Percentiles rank a stretch among this genome's conserved stretches.
Conservation (phyloP, 2,797 vertebrate species). For the Sebastes trivittatus region DNA sequence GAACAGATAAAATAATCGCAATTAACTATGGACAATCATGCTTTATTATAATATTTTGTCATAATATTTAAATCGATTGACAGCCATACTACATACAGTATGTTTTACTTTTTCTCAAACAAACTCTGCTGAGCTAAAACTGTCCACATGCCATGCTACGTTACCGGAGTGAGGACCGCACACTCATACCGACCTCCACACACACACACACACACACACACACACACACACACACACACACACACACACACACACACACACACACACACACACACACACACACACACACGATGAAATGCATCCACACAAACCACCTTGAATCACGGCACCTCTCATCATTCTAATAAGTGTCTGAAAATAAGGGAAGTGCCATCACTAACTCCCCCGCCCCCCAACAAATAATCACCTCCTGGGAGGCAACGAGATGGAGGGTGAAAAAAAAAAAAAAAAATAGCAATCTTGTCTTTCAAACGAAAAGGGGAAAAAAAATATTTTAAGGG, state of each 20-base stretch:
- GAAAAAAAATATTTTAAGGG: constrained; percentile 96
- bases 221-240: constrained; percentile 12
- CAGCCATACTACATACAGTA: fast-evolving
- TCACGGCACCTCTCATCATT: constrained; percentile 57
- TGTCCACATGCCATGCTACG: background rate
- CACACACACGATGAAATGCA: constrained; percentile 4
- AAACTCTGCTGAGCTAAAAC: background rate
- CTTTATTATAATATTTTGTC: too few species aligned
- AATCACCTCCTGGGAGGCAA: constrained; percentile 79
- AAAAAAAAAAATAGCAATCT: constrained; percentile 91
- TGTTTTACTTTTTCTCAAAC: background rate
- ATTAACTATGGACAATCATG: too few species aligned
- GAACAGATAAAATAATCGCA: too few species aligned
- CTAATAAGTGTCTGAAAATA: constrained; percentile 58
- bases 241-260: constrained; percentile 1
- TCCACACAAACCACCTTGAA: constrained; percentile 46
- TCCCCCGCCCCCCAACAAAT: constrained; percentile 61
- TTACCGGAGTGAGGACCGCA: background rate
- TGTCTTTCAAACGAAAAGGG: constrained; percentile 95
- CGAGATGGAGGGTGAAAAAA: constrained; percentile 1
- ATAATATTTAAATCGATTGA: too few species aligned
- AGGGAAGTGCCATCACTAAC: constrained; percentile 47
- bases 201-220: constrained; percentile 14
- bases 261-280: constrained; percentile 15
- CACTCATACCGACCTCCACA: background rate